Percentiles rank a stretch among this genome's conserved stretches.
Conservation (phyloP, 2,888 invertebrate species). For the Chrysopilus asiliformis region DNA sequence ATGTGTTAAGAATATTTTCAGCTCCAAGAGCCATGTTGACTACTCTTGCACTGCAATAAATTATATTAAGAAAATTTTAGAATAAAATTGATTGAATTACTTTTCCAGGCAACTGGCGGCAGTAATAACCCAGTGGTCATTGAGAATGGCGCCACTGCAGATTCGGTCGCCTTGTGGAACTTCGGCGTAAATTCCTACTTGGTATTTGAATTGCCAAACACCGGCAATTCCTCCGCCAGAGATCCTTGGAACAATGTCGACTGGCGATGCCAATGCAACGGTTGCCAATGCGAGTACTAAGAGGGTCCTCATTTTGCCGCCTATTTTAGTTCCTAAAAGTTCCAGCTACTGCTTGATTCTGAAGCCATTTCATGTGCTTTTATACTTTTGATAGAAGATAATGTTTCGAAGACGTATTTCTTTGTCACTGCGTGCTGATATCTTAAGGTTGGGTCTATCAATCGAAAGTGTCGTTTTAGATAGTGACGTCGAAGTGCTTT, state of each 20-base stretch:
- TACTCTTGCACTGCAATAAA: neutral
- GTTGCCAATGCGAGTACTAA: neutral
- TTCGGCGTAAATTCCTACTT: constrained; percentile 1
- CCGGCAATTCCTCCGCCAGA: constrained; percentile 5
- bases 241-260: constrained; percentile 1
- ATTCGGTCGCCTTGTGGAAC: neutral
- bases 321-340: neutral
- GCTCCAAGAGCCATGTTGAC: constrained; percentile 2
- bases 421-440: too few species aligned
- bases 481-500: too few species aligned
- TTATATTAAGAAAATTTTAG: neutral
- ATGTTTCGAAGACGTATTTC: too few species aligned
- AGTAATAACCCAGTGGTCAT: constrained; percentile 3
- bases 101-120: constrained; percentile 6
- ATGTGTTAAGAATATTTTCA: neutral
- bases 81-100: neutral
- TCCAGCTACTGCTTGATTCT: neutral
- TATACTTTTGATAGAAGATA: too few species aligned
- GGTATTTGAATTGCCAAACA: constrained; percentile 4
- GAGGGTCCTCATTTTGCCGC: constrained; percentile 3
- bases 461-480: too few species aligned
- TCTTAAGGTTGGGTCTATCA: too few species aligned
- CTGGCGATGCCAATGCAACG: neutral
- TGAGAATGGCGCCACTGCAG: constrained; percentile 7
- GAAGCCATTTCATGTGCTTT: too few species aligned